A percentile compares a stretch with the other conserved stretches of the same genome.
phyloP scores from a whole-genome alignment of 1,140 invertebrate species.

The Lepidurus arcticus region DNA sequence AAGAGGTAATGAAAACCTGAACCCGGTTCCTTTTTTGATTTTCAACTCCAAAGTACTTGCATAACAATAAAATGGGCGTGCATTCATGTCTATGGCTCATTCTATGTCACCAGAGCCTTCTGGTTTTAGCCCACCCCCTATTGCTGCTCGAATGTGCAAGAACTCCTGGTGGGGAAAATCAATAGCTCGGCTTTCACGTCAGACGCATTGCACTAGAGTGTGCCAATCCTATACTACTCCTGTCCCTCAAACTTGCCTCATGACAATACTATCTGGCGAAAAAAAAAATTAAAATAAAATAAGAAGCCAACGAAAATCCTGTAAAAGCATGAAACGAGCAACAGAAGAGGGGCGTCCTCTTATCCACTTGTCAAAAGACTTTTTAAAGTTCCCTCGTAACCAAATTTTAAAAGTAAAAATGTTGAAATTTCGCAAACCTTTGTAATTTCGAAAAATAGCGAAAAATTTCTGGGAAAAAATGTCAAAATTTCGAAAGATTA shows the following conservation, averaged over 20 bases:
- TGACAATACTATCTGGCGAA: not conserved
- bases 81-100: not conserved
- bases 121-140: not conserved
- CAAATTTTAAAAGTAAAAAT: too few species aligned
- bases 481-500: not conserved
- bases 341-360: too few species aligned
- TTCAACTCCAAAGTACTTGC: not conserved
- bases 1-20: not conserved
- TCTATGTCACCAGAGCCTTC: not conserved
- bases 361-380: too few species aligned
- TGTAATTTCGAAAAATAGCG: too few species aligned
- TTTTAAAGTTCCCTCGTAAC: too few species aligned
- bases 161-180: not conserved
- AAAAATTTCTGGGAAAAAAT: too few species aligned
- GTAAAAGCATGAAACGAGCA: too few species aligned
- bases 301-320: not conserved
- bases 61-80: not conserved
- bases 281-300: not conserved
- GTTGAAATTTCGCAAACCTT: too few species aligned
- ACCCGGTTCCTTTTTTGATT: not conserved
- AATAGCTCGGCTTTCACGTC: not conserved
- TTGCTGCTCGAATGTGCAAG: conserved; percentile 11
- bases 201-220: not conserved
- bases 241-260: not conserved
- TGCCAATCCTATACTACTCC: not conserved